These are phyloP conservation scores for Oegoconia quadripuncta DNA, from an alignment of 2,888 invertebrate genomes.

Conservation along the genomic window DNA sequence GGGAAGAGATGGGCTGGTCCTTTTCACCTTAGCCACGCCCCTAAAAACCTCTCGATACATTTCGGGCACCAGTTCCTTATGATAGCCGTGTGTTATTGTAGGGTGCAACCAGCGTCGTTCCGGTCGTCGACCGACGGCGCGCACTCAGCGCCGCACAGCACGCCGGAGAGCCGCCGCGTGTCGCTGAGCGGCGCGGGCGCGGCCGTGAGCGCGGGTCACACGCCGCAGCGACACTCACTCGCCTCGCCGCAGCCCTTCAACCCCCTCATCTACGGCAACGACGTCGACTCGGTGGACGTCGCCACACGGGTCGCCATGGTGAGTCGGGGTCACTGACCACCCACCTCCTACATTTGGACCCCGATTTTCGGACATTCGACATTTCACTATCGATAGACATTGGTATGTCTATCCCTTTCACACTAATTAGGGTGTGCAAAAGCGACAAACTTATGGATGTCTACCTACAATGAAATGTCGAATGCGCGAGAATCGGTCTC, in stretches of 20 bases:
- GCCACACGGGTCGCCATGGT: conserved; percentile 99
- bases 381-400: too few species aligned
- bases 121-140: conserved; percentile 45
- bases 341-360: too few species aligned
- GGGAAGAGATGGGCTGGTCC: too few species aligned
- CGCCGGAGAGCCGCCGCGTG: conserved; percentile 65
- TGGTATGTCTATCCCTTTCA: too few species aligned
- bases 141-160: conserved; percentile 55
- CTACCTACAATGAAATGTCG: too few species aligned
- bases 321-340: conserved; percentile 28
- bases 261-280: conserved; percentile 94
- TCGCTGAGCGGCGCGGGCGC: conserved; percentile 39
- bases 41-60: too few species aligned
- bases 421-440: too few species aligned
- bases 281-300: conserved; percentile 98
- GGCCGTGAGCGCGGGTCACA: conserved; percentile 47
- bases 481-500: too few species aligned
- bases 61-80: too few species aligned
- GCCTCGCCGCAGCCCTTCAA: conserved; percentile 82
- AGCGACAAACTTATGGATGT: too few species aligned
- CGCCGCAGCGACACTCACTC: conserved; percentile 65
- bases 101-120: conserved; percentile 54
- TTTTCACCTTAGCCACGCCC: too few species aligned
- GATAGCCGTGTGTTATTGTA: conserved; percentile 21
- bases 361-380: too few species aligned